Percentiles rank a stretch among this genome's conserved stretches.
Conservation (phyloP, 2,888 invertebrate genomes). For the Scaptomyza polygonia region DNA sequence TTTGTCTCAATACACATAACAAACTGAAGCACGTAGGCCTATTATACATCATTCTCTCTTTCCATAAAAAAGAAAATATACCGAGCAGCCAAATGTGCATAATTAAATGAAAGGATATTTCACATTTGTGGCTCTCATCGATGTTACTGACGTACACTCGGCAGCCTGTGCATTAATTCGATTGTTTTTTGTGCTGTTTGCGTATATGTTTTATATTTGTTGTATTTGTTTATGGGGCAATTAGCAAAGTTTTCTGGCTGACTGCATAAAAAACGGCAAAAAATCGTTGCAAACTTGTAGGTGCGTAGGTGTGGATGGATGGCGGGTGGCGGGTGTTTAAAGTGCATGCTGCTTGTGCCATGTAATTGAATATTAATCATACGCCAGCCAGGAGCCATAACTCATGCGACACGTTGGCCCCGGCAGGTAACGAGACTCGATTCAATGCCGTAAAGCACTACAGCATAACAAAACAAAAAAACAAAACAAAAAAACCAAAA, state of each 20-base stretch:
- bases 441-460: conserved; percentile 49
- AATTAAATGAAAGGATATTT: conserved; percentile 49
- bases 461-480: conserved; percentile 21
- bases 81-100: conserved; percentile 21
- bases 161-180: conserved; percentile 46
- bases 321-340: not conserved
- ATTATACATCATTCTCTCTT: conserved; percentile 10
- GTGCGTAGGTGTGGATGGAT: not conserved
- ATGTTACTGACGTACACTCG: conserved; percentile 10
- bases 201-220: not conserved
- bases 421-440: conserved; percentile 61
- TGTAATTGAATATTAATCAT: conserved; percentile 78
- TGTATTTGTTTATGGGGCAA: conserved; percentile 61
- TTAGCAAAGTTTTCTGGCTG: conserved; percentile 65
- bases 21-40: conserved; percentile 3
- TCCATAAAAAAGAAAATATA: too few relatives aligned
- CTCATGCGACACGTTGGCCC: conserved; percentile 60
- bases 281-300: conserved; percentile 32
- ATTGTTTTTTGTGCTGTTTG: conserved; percentile 40
- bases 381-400: conserved; percentile 65
- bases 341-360: conserved; percentile 51
- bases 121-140: conserved; percentile 20
- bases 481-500: conserved; percentile 30
- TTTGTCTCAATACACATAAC: not conserved
- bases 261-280: conserved; percentile 50